Percentiles rank a stretch among this genome's conserved stretches.
phyloP scores from a whole-genome alignment of 2,888 invertebrate species.

The Carterocephalus palaemon region DNA sequence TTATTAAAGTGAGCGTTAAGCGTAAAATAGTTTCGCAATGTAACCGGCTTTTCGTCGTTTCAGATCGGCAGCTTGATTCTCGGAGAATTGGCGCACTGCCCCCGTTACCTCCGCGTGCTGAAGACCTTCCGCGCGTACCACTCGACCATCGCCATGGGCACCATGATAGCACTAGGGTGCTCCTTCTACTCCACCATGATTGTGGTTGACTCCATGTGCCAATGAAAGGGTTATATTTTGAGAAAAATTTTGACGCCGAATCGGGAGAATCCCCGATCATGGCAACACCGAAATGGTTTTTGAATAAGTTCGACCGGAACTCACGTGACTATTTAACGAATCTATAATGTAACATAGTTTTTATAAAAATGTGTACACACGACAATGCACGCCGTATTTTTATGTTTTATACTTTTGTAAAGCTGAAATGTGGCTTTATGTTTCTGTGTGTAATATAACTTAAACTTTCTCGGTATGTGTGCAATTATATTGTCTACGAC shows the following conservation, averaged over 20 bases:
- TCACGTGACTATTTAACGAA: conserved; percentile 18
- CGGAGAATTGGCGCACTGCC: conserved; percentile 85
- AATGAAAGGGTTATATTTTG: conserved; percentile 35
- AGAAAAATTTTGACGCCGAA: conserved; percentile 14
- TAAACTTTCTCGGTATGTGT: conserved; percentile 14
- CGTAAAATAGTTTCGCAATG: conserved; percentile 9
- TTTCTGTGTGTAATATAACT: conserved; percentile 10
- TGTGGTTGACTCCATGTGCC: conserved; percentile 68
- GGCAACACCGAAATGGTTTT: conserved; percentile 16
- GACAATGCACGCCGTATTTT: no score
- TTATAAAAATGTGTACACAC: conserved; percentile 10
- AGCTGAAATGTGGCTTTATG: conserved; percentile 18
- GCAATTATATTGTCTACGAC: conserved; percentile 12
- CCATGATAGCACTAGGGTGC: conserved; percentile 79
- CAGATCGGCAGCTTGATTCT: conserved; percentile 84
- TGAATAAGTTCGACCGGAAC: conserved; percentile 14
- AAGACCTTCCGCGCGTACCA: conserved; percentile 87
- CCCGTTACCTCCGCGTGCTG: conserved; percentile 87
- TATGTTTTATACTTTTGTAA: conserved; percentile 27
- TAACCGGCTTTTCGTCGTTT: conserved; percentile 34
- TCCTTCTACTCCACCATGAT: conserved; percentile 71
- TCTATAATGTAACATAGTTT: conserved; percentile 8
- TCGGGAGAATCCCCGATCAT: conserved; percentile 15
- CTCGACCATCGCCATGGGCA: conserved; percentile 88
- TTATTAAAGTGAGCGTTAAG: conserved; percentile 8